These are phyloP conservation scores for Phrynocephalus forsythii DNA, from an alignment of 2,797 vertebrate species.

Conservation along the genomic window DNA sequence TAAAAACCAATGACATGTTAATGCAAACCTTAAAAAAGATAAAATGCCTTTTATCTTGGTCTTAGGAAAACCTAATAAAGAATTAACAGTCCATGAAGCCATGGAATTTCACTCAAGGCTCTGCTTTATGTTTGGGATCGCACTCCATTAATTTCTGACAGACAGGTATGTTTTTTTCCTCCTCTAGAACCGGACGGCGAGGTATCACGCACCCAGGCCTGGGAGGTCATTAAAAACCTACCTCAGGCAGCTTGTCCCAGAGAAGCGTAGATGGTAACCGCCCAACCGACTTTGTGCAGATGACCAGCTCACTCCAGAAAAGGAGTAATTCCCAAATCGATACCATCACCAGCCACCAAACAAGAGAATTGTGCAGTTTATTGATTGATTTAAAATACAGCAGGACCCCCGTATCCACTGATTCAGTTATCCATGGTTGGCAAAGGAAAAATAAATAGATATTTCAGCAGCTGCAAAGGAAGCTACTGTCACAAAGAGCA, in stretches of 20 bases:
- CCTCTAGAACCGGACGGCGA: constrained; percentile 53
- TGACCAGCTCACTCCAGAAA: not conserved
- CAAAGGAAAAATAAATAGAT: too few relatives aligned
- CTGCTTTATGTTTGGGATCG: constrained; percentile 74
- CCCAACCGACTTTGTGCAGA: not conserved
- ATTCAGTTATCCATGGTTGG: too few relatives aligned
- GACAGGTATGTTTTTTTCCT: constrained; percentile 60
- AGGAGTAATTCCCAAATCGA: not conserved
- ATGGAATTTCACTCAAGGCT: constrained; percentile 77
- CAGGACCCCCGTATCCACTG: too few relatives aligned
- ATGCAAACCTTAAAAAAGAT: constrained; percentile 80
- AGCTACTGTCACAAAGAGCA: too few relatives aligned
- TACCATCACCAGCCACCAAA: too few relatives aligned
- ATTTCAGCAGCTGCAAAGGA: too few relatives aligned
- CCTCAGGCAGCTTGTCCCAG: constrained; percentile 3
- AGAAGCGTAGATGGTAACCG: not conserved
- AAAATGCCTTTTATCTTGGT: constrained; percentile 78
- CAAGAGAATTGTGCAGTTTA: too few relatives aligned
- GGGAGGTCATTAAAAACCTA: constrained; percentile 47
- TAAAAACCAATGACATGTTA: constrained; percentile 77
- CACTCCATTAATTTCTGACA: constrained; percentile 77
- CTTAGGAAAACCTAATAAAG: constrained; percentile 83
- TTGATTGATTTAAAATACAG: too few relatives aligned
- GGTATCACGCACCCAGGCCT: constrained; percentile 12
- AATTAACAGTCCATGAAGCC: constrained; percentile 80